phyloP scores from a whole-genome alignment of 2,888 invertebrate species.

The Exephanes ischioxanthus region DNA sequence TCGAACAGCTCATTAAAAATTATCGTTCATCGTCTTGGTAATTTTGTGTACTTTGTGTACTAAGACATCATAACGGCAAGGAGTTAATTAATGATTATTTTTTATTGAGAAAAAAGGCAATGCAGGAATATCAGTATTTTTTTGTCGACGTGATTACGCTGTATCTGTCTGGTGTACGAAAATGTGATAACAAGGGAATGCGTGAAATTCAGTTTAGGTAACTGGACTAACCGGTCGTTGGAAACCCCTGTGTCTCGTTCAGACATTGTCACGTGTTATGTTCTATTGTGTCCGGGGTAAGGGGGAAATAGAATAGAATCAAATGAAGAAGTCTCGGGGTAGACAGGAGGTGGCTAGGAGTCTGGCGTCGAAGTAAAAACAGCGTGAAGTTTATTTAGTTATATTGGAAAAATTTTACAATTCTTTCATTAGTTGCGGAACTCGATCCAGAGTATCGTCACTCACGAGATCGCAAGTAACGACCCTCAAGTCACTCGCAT shows the following conservation, averaged over 20 bases:
- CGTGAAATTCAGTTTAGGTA: background rate
- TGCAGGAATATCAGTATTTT: background rate
- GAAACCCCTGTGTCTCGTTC: background rate
- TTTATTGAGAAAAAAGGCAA: conserved; percentile 3
- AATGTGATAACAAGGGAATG: conserved; percentile 27
- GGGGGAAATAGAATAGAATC: background rate
- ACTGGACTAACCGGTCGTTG: conserved; percentile 12
- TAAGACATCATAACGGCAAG: background rate
- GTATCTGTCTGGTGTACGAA: background rate
- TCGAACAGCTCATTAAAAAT: conserved; percentile 52
- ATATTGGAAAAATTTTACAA: conserved; percentile 63
- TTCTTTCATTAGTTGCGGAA: conserved; percentile 82
- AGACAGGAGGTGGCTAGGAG: background rate
- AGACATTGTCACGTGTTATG: conserved; percentile 3
- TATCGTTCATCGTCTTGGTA: conserved; percentile 36
- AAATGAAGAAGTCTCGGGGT: background rate
- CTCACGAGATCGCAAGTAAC: conserved; percentile 87
- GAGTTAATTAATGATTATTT: background rate
- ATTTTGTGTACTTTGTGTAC: background rate
- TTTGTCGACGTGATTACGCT: background rate
- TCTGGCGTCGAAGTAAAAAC: background rate
- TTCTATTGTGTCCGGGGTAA: background rate
- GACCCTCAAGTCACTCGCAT: conserved; percentile 86
- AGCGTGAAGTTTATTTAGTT: conserved; percentile 31
- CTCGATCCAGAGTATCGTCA: conserved; percentile 86